Conservation (phyloP, 2,797 vertebrate species). For the Eulemur rubriventer region DNA sequence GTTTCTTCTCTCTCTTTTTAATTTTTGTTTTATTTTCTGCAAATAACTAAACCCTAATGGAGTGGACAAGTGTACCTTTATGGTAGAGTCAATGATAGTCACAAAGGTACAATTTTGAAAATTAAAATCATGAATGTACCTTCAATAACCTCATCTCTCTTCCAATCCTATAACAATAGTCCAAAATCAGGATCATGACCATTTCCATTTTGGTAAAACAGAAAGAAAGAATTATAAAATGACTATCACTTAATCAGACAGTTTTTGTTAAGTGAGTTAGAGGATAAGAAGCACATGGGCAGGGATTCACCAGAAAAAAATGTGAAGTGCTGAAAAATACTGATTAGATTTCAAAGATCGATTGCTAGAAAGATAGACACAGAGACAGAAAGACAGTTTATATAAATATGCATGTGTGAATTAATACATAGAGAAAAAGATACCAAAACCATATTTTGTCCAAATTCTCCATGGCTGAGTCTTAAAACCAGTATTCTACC, state of each 20-base stretch:
- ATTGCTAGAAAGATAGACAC: neutral
- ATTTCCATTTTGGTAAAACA: neutral
- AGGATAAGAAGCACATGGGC: neutral
- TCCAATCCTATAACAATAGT: neutral
- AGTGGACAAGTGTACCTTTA: neutral
- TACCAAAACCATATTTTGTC: neutral
- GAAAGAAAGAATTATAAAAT: neutral
- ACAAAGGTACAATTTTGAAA: neutral
- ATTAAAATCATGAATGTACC: neutral
- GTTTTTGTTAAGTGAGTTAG: rapidly evolving
- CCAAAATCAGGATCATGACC: neutral
- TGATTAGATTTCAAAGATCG: neutral
- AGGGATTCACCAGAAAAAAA: neutral
- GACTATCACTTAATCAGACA: neutral
- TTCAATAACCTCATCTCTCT: neutral
- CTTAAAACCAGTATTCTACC: neutral
- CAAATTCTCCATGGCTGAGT: neutral
- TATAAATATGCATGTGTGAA: neutral
- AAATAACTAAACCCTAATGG: neutral
- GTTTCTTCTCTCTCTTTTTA: neutral
- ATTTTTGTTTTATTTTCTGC: neutral
- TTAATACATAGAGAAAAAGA: neutral
- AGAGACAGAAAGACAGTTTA: neutral
- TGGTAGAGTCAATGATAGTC: neutral
- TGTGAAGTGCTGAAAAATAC: neutral